Evolutionary conservation across 2,797 vertebrate genomes (phyloP).

Genomic region (Pipistrellus nathusii): DNA sequence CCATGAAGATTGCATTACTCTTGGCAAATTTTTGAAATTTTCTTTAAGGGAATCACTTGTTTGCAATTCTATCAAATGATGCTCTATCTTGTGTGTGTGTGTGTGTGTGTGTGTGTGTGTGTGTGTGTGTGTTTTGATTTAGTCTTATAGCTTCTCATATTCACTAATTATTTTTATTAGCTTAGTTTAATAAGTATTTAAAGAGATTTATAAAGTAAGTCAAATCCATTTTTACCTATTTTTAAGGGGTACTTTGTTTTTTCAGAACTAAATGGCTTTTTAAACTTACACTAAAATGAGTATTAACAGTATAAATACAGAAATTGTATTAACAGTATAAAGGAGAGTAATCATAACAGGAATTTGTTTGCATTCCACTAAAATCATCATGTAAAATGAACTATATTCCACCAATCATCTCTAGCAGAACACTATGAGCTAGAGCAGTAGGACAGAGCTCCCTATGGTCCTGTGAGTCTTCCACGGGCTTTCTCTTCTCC

Average conservation of each 20-base stretch:
- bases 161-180: conserved; percentile 45
- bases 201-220: conserved; percentile 30
- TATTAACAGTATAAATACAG: conserved; percentile 14
- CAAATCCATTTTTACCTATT: conserved; percentile 1
- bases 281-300: neutral
- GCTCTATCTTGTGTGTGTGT: neutral
- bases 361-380: neutral
- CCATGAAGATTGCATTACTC: conserved; percentile 1
- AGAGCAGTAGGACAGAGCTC: neutral
- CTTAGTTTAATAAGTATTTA: conserved; percentile 44
- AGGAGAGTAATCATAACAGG: neutral
- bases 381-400: neutral
- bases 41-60: conserved; percentile 47
- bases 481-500: neutral
- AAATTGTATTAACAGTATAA: neutral
- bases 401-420: neutral
- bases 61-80: neutral
- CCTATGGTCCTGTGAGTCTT: neutral
- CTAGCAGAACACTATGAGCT: neutral
- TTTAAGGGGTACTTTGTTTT: conserved; percentile 22
- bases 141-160: neutral
- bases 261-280: conserved; percentile 50
- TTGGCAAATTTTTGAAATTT: conserved; percentile 10
- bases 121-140: neutral
- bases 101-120: neutral